Percentiles rank a stretch among this genome's conserved stretches.
Evolutionary conservation across 1,140 invertebrate species (phyloP).

Genomic region (Cotesia chilonis): DNA sequence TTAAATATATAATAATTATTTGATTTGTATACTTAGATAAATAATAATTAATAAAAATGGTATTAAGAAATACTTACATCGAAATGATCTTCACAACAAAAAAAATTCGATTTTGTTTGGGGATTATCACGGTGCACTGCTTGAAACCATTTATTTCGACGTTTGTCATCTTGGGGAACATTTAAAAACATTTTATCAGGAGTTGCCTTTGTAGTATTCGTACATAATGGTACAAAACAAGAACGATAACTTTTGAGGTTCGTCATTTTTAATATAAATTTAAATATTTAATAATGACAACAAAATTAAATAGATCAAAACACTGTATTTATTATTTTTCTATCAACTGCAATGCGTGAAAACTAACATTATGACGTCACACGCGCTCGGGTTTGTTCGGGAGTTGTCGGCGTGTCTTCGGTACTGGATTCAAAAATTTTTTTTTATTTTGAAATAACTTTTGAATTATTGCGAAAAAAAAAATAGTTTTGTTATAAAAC

Average conservation of each 20-base stretch:
- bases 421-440: no score
- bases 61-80: slow-evolving; percentile 27
- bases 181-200: not conserved
- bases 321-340: not conserved
- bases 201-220: slow-evolving; percentile 4
- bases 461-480: no score
- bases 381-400: slow-evolving; percentile 10
- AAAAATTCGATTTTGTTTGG: slow-evolving; percentile 9
- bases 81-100: slow-evolving; percentile 36
- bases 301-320: not conserved
- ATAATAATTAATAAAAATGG: not conserved
- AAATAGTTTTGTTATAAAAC: no score
- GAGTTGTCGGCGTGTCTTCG: not conserved
- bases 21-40: not conserved
- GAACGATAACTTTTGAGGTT: not conserved
- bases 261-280: slow-evolving; percentile 1
- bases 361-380: slow-evolving; percentile 10
- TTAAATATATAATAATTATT: not conserved
- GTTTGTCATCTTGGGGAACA: not conserved
- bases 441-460: no score
- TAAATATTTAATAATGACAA: not conserved
- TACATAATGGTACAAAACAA: slow-evolving; percentile 18
- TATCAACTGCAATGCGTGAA: not conserved
- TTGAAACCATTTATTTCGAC: not conserved
- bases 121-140: not conserved